Percentiles rank a stretch among this genome's conserved stretches.
phyloP scores from a whole-genome alignment of 2,797 vertebrate species.

The Eutrigla gurnardus region DNA sequence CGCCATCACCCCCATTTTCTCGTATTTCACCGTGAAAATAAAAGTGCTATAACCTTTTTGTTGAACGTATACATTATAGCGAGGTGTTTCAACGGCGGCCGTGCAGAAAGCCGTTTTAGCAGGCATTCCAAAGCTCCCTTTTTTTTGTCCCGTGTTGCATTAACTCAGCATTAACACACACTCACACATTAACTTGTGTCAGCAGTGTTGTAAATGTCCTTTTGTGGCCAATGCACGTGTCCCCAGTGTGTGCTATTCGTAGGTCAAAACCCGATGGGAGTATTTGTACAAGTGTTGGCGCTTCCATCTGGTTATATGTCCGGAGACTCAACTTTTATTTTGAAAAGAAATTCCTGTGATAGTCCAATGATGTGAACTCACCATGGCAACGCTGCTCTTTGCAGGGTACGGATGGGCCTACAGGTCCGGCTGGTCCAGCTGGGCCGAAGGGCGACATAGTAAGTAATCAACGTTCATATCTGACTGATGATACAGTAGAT shows the following conservation, averaged over 20 bases:
- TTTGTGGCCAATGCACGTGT: conserved; percentile 76
- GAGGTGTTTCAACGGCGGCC: conserved; percentile 8
- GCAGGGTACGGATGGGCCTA: conserved; percentile 93
- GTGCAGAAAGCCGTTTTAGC: conserved; percentile 20
- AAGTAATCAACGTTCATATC: conserved; percentile 74
- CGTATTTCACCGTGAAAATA: conserved; percentile 38
- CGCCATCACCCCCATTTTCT: conserved; percentile 35
- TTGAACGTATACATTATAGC: conserved; percentile 11
- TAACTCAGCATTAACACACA: conserved; percentile 85
- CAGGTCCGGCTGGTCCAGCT: conserved; percentile 93
- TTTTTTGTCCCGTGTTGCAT: conserved; percentile 79
- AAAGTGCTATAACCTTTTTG: background rate
- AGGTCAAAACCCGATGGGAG: conserved; percentile 43
- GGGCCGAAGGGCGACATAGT: conserved; percentile 98
- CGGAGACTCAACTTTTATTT: conserved; percentile 18
- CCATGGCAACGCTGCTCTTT: conserved; percentile 42
- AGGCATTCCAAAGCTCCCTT: conserved; percentile 64
- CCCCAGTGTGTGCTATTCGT: conserved; percentile 54
- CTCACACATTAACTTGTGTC: conserved; percentile 84
- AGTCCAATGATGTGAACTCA: conserved; percentile 40
- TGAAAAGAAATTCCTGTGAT: background rate
- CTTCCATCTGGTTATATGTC: conserved; percentile 32
- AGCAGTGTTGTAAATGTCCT: conserved; percentile 65
- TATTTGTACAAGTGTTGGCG: conserved; percentile 31
- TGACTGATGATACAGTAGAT: background rate